These are phyloP conservation scores for Scaptomyza graminum DNA, from an alignment of 1,140 invertebrate genomes.

Conservation along the genomic window DNA sequence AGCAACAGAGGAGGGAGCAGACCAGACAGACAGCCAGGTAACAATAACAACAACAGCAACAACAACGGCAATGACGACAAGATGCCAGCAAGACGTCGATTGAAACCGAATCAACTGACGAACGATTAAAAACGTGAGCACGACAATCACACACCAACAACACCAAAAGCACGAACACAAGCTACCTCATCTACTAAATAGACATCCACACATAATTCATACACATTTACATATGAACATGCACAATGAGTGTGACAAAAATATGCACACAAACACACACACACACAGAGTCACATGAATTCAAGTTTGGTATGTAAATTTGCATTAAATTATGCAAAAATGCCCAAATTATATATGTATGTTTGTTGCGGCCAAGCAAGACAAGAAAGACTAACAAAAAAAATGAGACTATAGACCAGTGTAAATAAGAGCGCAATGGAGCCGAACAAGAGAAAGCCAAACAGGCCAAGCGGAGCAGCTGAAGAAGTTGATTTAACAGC, in stretches of 20 bases:
- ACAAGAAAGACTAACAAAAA: slow-evolving; percentile 26
- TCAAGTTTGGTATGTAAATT: slow-evolving; percentile 66
- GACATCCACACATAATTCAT: slow-evolving; percentile 37
- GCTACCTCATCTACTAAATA: slow-evolving; percentile 42
- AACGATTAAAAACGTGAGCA: slow-evolving; percentile 77
- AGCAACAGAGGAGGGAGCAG: slow-evolving; percentile 35
- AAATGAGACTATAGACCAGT: slow-evolving; percentile 31
- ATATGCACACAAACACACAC: neutral
- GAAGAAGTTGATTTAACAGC: slow-evolving; percentile 58
- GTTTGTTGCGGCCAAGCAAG: slow-evolving; percentile 10
- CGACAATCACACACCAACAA: slow-evolving; percentile 66
- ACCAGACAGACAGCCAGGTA: slow-evolving; percentile 26
- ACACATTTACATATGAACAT: slow-evolving; percentile 1
- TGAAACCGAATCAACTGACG: slow-evolving; percentile 66
- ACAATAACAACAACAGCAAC: slow-evolving; percentile 29
- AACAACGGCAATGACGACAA: slow-evolving; percentile 46
- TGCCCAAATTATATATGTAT: slow-evolving; percentile 50
- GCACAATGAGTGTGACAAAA: slow-evolving; percentile 43
- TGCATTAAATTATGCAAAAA: slow-evolving; percentile 79
- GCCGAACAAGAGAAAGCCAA: slow-evolving; percentile 47
- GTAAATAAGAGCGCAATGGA: slow-evolving; percentile 42
- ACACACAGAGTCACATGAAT: slow-evolving; percentile 24
- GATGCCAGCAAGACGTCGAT: slow-evolving; percentile 49
- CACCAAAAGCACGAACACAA: slow-evolving; percentile 42
- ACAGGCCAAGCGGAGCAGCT: slow-evolving; percentile 52